These are phyloP conservation scores for Galeruca laticollis DNA, from an alignment of 2,888 invertebrate genomes.

Conservation along the genomic window DNA sequence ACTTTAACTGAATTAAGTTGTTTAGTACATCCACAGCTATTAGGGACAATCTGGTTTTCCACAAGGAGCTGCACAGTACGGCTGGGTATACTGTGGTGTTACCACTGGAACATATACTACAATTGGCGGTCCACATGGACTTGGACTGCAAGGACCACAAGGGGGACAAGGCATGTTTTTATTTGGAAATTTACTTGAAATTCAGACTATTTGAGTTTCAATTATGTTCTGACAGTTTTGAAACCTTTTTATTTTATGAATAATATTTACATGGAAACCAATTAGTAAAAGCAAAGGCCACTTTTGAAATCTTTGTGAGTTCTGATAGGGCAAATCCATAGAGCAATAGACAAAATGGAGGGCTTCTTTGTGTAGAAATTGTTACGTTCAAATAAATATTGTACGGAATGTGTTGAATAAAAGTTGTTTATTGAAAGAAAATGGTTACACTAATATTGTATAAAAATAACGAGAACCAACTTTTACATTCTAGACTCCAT, in stretches of 20 bases:
- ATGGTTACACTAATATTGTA: too few species aligned
- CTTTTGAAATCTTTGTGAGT: too few species aligned
- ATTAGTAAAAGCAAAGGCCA: neutral
- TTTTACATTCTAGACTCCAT: too few species aligned
- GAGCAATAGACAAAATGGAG: too few species aligned
- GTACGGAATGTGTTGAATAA: too few species aligned
- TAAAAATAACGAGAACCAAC: too few species aligned
- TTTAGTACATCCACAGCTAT: neutral
- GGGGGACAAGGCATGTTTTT: conserved; percentile 13
- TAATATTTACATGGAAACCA: neutral
- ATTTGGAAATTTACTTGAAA: conserved; percentile 6
- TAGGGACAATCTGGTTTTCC: neutral
- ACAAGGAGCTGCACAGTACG: conserved; percentile 5
- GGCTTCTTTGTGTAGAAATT: too few species aligned
- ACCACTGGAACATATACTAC: conserved; percentile 16
- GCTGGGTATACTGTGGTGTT: neutral
- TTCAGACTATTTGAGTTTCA: neutral
- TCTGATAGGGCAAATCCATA: too few species aligned
- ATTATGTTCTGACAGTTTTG: neutral
- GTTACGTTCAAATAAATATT: too few species aligned
- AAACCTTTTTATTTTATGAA: neutral
- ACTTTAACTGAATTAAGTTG: neutral
- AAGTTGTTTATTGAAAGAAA: too few species aligned
- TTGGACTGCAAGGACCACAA: conserved; percentile 5
- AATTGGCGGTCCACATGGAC: neutral